phyloP scores from a whole-genome alignment of 2,113 vertebrate species.

The Aepyceros melampus region DNA sequence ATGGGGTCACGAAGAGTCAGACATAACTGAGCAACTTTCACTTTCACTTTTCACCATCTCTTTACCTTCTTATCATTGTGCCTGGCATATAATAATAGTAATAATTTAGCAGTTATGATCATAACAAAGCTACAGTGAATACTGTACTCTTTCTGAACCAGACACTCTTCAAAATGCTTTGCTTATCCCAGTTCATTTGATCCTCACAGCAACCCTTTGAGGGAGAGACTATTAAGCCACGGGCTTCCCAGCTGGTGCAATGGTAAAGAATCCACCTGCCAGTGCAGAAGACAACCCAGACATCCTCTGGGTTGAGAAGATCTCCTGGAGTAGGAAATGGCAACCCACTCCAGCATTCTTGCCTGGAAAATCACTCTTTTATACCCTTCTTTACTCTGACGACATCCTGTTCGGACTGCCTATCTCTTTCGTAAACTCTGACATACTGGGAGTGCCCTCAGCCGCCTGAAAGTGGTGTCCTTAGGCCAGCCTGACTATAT shows the following conservation, averaged over 20 bases:
- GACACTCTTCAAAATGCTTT: neutral
- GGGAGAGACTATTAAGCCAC: neutral
- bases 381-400: neutral
- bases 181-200: neutral
- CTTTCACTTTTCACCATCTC: neutral
- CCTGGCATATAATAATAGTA: neutral
- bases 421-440: neutral
- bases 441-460: neutral
- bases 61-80: neutral
- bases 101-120: neutral
- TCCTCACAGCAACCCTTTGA: neutral
- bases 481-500: neutral
- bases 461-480: neutral
- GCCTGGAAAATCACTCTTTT: neutral
- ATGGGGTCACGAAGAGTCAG: neutral
- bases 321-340: neutral
- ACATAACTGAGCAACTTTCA: neutral
- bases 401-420: neutral
- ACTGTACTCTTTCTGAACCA: neutral
- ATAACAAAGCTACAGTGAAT: neutral
- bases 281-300: neutral
- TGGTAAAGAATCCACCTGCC: neutral
- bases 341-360: neutral
- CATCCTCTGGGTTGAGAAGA: neutral
- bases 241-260: neutral